Base-by-base conservation (phyloP, 1,140 invertebrate species). In the Sogatella furcifera region DNA sequence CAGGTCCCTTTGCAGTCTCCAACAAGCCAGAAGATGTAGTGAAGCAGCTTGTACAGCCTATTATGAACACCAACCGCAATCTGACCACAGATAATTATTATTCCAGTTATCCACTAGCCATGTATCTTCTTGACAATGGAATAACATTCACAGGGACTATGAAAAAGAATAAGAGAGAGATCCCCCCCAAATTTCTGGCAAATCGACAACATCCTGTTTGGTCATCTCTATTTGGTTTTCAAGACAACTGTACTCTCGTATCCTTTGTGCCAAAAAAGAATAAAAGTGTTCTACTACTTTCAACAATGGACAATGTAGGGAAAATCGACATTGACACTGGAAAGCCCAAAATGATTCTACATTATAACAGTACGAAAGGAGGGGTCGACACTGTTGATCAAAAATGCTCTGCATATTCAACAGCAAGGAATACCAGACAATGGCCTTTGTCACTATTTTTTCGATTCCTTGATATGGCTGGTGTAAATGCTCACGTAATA, bases 341-440 rank as follows among this genome's bases (percentile, higher is more conserved):
- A 19, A 69, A 69, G 59, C 68, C 70, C 10, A 65, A 68, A 31
- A 69, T 71, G 8, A 67, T 71, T 13, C n/a, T 42, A 14, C 63
- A 59, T 55, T 70, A 70, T 46, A 70, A 72, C 38, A 21, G 9
- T 9, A 70, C 67, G 15, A 72, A 72, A 65, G 59, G 44, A 24
- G 69, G 70, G 8, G 69, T 72, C 10, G 68, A 71, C 69, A 46
- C 55, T 8, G 49, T 68, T 15, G 69, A 71, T 60, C 69, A 70
- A 62, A 69, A 68, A 57, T 68, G 66, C 63, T 42, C 64, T 6
- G 65, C 46, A 24, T 69, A 70, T 60, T 56, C 44, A 14, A 58
- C 49, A 28, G 58, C 60, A 46, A 43, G 67, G 52, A 22, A 56
- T 60, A 68, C 66, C 17, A 59, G 63, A 24, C 59, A 69, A 54